These are phyloP conservation scores for Aplidium turbinatum DNA, from an alignment of 23 tunicate genomes.

Conservation along the genomic window DNA sequence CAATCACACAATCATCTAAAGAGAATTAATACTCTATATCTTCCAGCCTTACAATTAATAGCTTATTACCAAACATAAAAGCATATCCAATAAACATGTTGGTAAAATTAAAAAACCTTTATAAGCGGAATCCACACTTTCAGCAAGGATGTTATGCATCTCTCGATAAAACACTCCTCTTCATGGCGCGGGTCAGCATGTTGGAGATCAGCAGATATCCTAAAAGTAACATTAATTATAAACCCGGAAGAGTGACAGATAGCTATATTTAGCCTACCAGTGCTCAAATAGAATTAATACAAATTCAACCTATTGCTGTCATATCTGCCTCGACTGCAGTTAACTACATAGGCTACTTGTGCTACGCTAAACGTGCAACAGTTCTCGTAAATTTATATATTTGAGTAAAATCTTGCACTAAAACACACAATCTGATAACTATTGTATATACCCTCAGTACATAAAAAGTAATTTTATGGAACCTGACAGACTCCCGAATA, in stretches of 20 bases:
- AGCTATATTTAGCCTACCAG: no score
- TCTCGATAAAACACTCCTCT: background rate
- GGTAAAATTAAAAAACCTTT: background rate
- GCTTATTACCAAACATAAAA: background rate
- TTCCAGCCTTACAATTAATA: no score
- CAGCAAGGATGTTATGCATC: background rate
- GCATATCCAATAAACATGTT: background rate
- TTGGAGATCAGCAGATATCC: background rate
- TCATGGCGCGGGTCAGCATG: background rate
- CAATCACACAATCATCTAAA: no score
- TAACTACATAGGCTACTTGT: no score
- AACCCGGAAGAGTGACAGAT: no score
- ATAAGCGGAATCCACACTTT: conserved; percentile 1
- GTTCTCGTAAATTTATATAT: no score
- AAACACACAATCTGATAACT: background rate
- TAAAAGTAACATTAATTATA: no score
- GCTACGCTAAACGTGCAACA: no score
- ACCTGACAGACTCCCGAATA: conserved; percentile 13
- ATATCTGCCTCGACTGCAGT: no score
- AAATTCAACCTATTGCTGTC: no score
- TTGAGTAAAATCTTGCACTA: background rate
- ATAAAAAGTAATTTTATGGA: background rate
- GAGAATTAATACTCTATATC: no score
- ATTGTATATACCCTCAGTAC: background rate
- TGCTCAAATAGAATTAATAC: no score